Conservation (phyloP, 2,113 vertebrate genomes). For the Oceanodroma tethys region DNA sequence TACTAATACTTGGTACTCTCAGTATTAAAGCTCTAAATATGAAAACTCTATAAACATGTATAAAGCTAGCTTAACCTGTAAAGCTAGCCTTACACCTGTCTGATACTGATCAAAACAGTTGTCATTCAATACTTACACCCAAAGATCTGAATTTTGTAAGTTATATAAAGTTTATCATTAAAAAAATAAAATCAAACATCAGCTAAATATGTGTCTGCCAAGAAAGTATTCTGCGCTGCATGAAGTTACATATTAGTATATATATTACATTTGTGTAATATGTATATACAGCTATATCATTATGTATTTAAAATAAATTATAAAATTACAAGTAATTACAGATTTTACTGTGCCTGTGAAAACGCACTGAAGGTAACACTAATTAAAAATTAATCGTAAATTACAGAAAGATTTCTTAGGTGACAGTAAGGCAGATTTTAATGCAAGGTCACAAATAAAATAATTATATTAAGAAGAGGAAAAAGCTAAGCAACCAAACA, state of each 20-base stretch:
- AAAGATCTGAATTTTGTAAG: neutral
- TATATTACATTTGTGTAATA: neutral
- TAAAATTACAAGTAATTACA: neutral
- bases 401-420: neutral
- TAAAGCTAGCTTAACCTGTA: neutral
- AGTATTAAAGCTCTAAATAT: neutral
- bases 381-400: neutral
- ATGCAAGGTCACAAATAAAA: neutral
- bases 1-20: neutral
- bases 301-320: neutral
- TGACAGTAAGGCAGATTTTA: neutral
- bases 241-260: neutral
- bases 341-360: neutral
- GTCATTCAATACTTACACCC: neutral
- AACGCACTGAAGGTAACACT: neutral
- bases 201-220: neutral
- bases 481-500: neutral
- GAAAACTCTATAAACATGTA: neutral
- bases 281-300: neutral
- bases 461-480: neutral
- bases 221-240: neutral
- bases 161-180: neutral
- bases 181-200: neutral
- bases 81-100: neutral
- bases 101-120: neutral